Base-by-base conservation (phyloP, 2,113 vertebrate genomes). In the Electrona antarctica region DNA sequence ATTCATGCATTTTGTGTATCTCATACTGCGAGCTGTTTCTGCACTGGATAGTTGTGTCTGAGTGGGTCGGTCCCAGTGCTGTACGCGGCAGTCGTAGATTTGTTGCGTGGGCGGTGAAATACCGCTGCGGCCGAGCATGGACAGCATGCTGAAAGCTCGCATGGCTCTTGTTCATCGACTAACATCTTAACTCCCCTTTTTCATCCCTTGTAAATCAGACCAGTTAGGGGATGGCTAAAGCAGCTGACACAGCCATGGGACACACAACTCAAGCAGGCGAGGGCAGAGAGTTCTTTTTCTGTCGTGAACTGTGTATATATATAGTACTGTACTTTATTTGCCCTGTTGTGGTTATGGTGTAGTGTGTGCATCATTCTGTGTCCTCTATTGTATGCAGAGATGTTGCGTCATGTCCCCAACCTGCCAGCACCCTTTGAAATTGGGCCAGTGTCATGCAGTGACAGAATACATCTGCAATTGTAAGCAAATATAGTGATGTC, bases 201-300 rank as follows among this genome's bases (percentile, higher is more conserved):
- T 85, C 79, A 76, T 88, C 82, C 81, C 73, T 41, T 76, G 78
- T 88, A 82, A 90, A 88, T 90, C 87, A 90, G 82, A 68, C 68
- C 45, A 70, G 84, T 79, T 84, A 73, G 80, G 65, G 75, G 33
- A 6, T 41, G 33, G 66, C 77, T 85, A 82, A 89, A 86, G 85
- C 71, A 79, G 60, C 79, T 72, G 73, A 82, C 69, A 49, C 82
- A 70, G 84, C 84, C 80, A 60, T 78, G 84, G 76, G 84, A 82
- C 80, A 58, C 79, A 74, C 69, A 76, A 75, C 77, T 80, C 74
- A 80, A 64, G 80, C 73, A 73, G 59, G 29, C 2, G 54, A 56
- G 54, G 33, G 33, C 33, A 41, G 33, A 41, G 33, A 41, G 33
- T 41, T 41, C 33, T 41, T 6, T 41, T 41, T 41, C 33, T 41